Evolutionary conservation across 2,888 invertebrate genomes (phyloP).

Genomic region (Theretra japonica): DNA sequence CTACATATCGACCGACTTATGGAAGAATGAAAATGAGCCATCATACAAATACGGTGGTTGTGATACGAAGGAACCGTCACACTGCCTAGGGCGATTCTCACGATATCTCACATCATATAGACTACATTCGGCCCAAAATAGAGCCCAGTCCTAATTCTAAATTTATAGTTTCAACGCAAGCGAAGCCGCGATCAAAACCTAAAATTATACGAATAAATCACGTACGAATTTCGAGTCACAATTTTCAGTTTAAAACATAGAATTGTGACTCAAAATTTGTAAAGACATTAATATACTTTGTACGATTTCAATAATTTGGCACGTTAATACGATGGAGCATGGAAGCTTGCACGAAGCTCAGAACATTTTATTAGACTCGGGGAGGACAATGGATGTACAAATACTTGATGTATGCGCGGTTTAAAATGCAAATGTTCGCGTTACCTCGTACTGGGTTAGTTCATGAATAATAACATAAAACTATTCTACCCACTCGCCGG

Average conservation of each 20-base stretch:
- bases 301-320: slow-evolving; percentile 21
- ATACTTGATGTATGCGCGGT: slow-evolving; percentile 49
- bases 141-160: neutral
- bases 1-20: too few species aligned
- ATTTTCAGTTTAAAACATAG: neutral
- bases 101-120: neutral
- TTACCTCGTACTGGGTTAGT: slow-evolving; percentile 36
- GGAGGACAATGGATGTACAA: slow-evolving; percentile 24
- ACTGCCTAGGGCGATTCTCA: neutral
- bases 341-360: slow-evolving; percentile 18
- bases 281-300: slow-evolving; percentile 17
- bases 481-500: slow-evolving; percentile 45
- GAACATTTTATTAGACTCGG: slow-evolving; percentile 1
- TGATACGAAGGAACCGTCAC: neutral
- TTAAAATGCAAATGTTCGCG: slow-evolving; percentile 58
- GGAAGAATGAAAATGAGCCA: too few species aligned
- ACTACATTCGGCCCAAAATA: neutral
- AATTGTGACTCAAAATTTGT: slow-evolving; percentile 6
- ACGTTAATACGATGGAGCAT: slow-evolving; percentile 21
- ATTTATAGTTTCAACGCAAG: slow-evolving; percentile 12
- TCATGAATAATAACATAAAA: slow-evolving; percentile 59
- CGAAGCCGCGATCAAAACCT: slow-evolving; percentile 6
- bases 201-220: slow-evolving; percentile 3
- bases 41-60: neutral
- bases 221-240: neutral